Evolutionary conservation across 2,113 vertebrate species (phyloP).

Genomic region (Zosterops hypoxanthus): DNA sequence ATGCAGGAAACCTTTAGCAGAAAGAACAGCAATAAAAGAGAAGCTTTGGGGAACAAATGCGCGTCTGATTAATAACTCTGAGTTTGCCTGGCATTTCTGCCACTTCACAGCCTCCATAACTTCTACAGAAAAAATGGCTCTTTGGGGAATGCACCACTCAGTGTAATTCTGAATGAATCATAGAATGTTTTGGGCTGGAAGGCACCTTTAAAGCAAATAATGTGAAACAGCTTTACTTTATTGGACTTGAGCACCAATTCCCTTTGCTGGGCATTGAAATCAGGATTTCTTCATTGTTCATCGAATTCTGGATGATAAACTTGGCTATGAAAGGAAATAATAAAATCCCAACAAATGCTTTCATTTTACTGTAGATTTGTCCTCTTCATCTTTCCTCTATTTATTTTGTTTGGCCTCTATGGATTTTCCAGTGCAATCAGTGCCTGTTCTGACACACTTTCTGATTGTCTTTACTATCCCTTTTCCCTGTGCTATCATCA

Average conservation of each 20-base stretch:
- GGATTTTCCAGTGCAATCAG: neutral
- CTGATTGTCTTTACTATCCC: neutral
- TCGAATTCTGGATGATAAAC: neutral
- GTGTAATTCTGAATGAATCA: neutral
- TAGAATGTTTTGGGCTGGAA: neutral
- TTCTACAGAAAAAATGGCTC: neutral
- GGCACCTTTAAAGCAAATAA: neutral
- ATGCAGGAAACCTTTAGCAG: constrained; percentile 71
- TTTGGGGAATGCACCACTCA: neutral
- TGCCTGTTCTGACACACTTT: neutral
- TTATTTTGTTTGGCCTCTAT: constrained; percentile 27
- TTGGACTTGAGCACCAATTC: neutral
- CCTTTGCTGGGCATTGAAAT: neutral
- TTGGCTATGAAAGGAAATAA: constrained; percentile 12
- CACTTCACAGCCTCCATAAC: neutral
- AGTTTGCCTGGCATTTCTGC: neutral
- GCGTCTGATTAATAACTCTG: neutral
- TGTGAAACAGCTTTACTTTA: neutral
- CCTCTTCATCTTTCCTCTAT: constrained; percentile 10
- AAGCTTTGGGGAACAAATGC: neutral
- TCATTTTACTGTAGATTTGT: constrained; percentile 6
- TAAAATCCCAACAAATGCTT: constrained; percentile 22
- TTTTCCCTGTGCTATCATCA: constrained; percentile 20
- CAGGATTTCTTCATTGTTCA: neutral
- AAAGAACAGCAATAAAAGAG: neutral